Percentiles rank a stretch among this genome's conserved stretches.
These are phyloP conservation scores for Cabera pusaria DNA, from an alignment of 2,888 invertebrate species.

Conservation along the genomic window DNA sequence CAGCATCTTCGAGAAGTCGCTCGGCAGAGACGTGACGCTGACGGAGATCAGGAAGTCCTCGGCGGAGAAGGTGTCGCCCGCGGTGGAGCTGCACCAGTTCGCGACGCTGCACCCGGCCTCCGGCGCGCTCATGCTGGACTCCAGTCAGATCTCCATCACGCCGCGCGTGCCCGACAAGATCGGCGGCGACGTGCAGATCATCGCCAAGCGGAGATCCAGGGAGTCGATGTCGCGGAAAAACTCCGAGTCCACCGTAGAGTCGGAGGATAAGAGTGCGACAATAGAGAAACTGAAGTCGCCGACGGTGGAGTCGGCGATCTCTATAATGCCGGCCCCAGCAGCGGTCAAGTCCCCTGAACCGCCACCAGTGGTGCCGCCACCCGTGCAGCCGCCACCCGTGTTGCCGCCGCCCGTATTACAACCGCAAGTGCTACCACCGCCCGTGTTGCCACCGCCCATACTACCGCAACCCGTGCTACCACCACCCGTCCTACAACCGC, in stretches of 20 bases:
- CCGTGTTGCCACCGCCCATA: too few species aligned
- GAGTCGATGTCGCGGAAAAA: constrained; percentile 62
- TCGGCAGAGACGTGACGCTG: constrained; percentile 76
- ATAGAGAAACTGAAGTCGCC: constrained; percentile 67
- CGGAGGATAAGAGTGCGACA: constrained; percentile 58
- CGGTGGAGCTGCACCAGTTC: constrained; percentile 67
- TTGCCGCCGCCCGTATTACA: too few species aligned
- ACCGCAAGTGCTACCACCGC: too few species aligned
- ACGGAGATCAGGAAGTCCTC: constrained; percentile 77
- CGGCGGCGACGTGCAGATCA: constrained; percentile 50
- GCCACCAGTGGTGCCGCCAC: constrained; percentile 53
- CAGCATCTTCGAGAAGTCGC: constrained; percentile 76
- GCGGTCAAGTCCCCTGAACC: constrained; percentile 57
- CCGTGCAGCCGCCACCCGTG: constrained; percentile 61
- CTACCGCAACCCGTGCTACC: too few species aligned
- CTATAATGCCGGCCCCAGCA: constrained; percentile 55
- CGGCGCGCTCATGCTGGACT: constrained; percentile 57
- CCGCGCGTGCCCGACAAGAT: constrained; percentile 58
- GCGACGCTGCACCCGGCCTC: constrained; percentile 65
- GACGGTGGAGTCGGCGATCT: constrained; percentile 49
- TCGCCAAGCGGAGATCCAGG: constrained; percentile 59
- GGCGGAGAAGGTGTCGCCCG: constrained; percentile 58
- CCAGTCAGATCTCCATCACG: constrained; percentile 71
- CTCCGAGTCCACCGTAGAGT: constrained; percentile 56
- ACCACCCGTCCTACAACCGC: too few species aligned